Evolutionary conservation across 2,797 vertebrate genomes (phyloP), one percentile per base, ranked within the genome.

Genomic region (Rousettus madagascariensis): DNA sequence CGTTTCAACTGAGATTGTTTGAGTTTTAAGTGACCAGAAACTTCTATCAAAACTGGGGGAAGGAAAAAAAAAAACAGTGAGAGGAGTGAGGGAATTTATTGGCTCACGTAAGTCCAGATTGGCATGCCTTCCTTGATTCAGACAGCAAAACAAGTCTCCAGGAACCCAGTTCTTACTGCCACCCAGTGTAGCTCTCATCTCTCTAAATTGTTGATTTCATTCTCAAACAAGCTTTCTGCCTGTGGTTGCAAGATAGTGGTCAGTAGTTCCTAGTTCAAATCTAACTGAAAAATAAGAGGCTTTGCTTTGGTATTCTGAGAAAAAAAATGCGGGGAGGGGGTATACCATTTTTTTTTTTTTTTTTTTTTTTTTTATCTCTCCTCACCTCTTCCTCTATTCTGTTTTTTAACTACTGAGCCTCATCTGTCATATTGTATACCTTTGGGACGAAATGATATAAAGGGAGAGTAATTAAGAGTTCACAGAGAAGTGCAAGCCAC

Each of bases 21-120:
- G 71, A 93, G 19, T 92, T 16, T 16, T 72, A 82, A 88, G 8
- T 86, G 69, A 88, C 90, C 20, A 74, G 53, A 88, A 95, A 94
- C 59, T 69, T 92, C 36, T 75, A 2, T 88, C 41, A 41, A 80
- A 65, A 57, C 63, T 7, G 2, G 2, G 9, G 20, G 3, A 75
- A 51, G 3, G 28, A 28, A 66, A 68, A 57, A 28, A 68, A 57
- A 38, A 26, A 57, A 36, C 30, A 57, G 13, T 26, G 61, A 19
- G n/a, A 66, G 53, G 65, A 41, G 24, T 3, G 46, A 22, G 5
- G 49, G 28, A 59, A 74, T 79, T 59, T 59, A 41, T 57, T 24
- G 49, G 19, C 30, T 46, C 17, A 19, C 12, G 0, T 59, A 28
- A 26, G 24, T 78, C 33, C 36, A 30, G 63, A 46, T 10, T 57